Evolutionary conservation across 2,113 vertebrate genomes (phyloP).

Genomic region (Helogale parvula): DNA sequence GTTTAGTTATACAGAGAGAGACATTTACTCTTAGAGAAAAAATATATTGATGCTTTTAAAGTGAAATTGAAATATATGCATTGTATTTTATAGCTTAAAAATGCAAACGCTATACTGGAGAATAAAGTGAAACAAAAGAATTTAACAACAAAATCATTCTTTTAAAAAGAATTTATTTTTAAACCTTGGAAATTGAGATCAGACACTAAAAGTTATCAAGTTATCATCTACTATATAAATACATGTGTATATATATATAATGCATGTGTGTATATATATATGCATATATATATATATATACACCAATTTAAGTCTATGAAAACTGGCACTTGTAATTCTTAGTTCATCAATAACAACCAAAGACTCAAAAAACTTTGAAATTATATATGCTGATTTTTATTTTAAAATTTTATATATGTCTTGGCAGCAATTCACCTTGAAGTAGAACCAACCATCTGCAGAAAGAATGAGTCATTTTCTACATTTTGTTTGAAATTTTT

Average conservation of each 20-base stretch:
- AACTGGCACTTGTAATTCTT: neutral
- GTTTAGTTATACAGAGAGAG: neutral
- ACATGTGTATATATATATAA: no score
- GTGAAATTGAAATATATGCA: neutral
- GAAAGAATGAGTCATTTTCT: conserved; percentile 56
- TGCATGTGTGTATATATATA: neutral
- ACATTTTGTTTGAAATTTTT: neutral
- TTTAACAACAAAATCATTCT: no score
- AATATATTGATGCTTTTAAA: neutral
- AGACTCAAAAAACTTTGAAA: conserved; percentile 26
- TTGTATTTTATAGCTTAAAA: neutral
- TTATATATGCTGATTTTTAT: conserved; percentile 41
- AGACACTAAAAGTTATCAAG: neutral
- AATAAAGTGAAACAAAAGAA: neutral
- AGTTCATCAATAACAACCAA: conserved; percentile 30
- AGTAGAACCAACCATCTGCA: conserved; percentile 57
- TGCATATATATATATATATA: neutral
- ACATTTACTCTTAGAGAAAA: neutral
- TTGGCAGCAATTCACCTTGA: conserved; percentile 51
- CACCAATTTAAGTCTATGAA: neutral
- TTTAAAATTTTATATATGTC: conserved; percentile 38
- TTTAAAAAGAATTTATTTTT: neutral
- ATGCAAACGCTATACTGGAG: neutral
- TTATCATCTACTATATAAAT: neutral
- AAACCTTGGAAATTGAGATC: neutral